Percentiles rank a stretch among this genome's conserved stretches.
Conservation (phyloP, 1,140 invertebrate genomes). For the Eriosoma lanigerum region DNA sequence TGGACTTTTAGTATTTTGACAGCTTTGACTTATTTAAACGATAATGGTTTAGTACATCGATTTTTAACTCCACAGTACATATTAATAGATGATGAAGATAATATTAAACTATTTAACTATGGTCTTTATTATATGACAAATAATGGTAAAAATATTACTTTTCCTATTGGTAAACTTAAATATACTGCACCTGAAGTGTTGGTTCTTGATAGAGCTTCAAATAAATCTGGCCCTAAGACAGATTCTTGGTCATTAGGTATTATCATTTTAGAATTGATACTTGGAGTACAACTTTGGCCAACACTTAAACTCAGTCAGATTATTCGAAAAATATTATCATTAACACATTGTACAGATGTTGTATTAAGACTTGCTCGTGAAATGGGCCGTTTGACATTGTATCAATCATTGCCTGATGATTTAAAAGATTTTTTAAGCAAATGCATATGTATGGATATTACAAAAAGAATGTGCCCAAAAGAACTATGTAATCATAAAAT, state of each 20-base stretch:
- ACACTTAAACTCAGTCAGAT: slow-evolving; percentile 72
- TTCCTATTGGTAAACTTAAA: slow-evolving; percentile 86
- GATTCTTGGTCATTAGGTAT: slow-evolving; percentile 93
- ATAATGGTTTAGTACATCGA: slow-evolving; percentile 73
- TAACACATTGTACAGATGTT: slow-evolving; percentile 66
- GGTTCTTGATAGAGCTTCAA: slow-evolving; percentile 57
- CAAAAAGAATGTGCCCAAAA: slow-evolving; percentile 65
- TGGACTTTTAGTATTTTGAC: slow-evolving; percentile 72
- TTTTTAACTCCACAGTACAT: slow-evolving; percentile 84
- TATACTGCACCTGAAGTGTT: slow-evolving; percentile 87
- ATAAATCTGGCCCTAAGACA: slow-evolving; percentile 66
- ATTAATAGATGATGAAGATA: slow-evolving; percentile 69
- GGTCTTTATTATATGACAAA: slow-evolving; percentile 91
- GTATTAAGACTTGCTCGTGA: slow-evolving; percentile 77
- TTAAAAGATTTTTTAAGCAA: slow-evolving; percentile 68
- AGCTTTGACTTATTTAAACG: slow-evolving; percentile 75
- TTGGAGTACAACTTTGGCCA: slow-evolving; percentile 68
- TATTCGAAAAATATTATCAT: slow-evolving; percentile 73
- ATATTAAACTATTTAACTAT: slow-evolving; percentile 88
- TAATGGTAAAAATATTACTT: slow-evolving; percentile 78
- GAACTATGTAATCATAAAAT: slow-evolving; percentile 61
- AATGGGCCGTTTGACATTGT: slow-evolving; percentile 69
- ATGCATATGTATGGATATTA: slow-evolving; percentile 70
- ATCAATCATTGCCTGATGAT: slow-evolving; percentile 61
- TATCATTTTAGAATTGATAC: slow-evolving; percentile 75